Percentiles rank a stretch among this genome's conserved stretches.
Conservation (phyloP, 1,140 invertebrate species). For the Delia radicum region DNA sequence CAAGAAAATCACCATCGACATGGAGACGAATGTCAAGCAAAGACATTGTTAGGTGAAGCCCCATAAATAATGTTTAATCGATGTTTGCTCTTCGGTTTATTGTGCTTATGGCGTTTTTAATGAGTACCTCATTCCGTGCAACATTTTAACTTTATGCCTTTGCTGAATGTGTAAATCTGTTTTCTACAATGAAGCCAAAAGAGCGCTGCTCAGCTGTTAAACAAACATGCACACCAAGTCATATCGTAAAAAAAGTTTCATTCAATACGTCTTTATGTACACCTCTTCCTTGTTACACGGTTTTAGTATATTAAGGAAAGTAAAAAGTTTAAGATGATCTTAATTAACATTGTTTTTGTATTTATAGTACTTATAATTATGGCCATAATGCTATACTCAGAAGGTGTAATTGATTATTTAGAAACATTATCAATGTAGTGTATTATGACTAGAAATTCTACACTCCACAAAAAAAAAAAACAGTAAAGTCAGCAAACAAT, state of each 20-base stretch:
- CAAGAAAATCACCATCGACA: no score
- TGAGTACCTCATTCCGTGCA: conserved; percentile 47
- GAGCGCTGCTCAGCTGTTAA: background rate
- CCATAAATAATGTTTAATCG: conserved; percentile 57
- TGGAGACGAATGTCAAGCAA: conserved; percentile 3
- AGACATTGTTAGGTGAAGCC: conserved; percentile 42
- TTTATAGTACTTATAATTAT: no score
- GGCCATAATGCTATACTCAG: no score
- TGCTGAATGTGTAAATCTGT: background rate
- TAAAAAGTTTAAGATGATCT: no score
- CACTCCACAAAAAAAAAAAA: no score
- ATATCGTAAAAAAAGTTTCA: background rate
- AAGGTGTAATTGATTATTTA: no score
- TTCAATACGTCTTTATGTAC: background rate
- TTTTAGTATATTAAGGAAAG: no score
- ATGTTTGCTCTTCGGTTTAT: conserved; percentile 57
- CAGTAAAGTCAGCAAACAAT: no score
- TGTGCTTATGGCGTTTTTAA: conserved; percentile 57
- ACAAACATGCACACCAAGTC: background rate
- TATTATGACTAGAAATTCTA: no score
- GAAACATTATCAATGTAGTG: no score
- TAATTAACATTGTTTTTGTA: no score
- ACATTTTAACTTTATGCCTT: conserved; percentile 53
- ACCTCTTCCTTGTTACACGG: background rate
- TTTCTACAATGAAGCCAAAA: conserved; percentile 25